Evolutionary conservation across 2,888 invertebrate genomes (phyloP), one percentile per base, ranked within the genome.

Genomic region (Alviniconcha strummeri): DNA sequence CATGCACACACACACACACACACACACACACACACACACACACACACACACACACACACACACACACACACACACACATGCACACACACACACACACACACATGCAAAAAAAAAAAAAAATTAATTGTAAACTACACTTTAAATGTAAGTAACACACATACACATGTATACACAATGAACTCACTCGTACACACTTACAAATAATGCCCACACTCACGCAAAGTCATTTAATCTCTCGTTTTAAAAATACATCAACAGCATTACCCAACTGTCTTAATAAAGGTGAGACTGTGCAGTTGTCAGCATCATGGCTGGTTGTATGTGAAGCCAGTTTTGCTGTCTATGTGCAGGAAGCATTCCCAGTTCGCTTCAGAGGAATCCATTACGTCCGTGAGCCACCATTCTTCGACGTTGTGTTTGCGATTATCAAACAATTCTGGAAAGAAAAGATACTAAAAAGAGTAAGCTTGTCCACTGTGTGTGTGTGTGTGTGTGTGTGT

Each of bases 341-440:
- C 6, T 17, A 69, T 69, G 13, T 69, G 69, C 95, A 97, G 96
- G 97, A 98, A 91, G 96, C 96, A 84, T 96, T 98, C 85, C 97
- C 98, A 0, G 94, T 97, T 75, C 95, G 98, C 87, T 95, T 98
- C 84, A 98, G 98, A 94, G 97, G 96, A 55, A 95, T 98, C 75
- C 98, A 98, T 94, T 96, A 98, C 82, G 95, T 98, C 74, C 97
- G 98, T 94, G 98, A 98, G 93, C 97, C 98, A 0, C 96, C 96
- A 92, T 95, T 98, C 87, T 98, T 98, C 94, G 97, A 97, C 93
- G 96, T 97, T 94, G 96, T 98, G 64, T 98, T 97, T 94, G 96
- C 96, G 60, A 94, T 98, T 56, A 97, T 98, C 94, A 97, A 97
- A 93, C 98, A 97, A 4, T 97, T 98, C 95, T 95, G 98, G 82